Percentiles rank a stretch among this genome's conserved stretches.
phyloP scores from a whole-genome alignment of 2,888 invertebrate species.

The Eueremaeus valkanovi region DNA sequence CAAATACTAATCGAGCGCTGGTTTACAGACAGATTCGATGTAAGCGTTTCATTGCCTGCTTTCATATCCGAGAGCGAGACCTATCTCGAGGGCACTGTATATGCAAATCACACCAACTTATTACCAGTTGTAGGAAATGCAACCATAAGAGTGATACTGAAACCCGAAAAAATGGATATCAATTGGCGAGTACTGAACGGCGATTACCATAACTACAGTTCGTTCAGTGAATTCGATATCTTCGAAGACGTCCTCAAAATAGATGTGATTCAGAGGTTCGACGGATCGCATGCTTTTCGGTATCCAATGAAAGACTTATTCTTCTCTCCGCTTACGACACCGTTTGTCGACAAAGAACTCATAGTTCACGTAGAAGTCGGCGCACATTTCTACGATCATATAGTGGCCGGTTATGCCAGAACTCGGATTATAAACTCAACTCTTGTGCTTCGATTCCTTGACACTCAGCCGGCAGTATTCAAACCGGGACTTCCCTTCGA shows the following conservation, averaged over 20 bases:
- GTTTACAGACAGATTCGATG: conserved; percentile 41
- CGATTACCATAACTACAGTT: conserved; percentile 8
- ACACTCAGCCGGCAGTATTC: conserved; percentile 45
- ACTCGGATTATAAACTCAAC: conserved; percentile 46
- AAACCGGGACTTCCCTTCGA: conserved; percentile 48
- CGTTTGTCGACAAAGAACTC: conserved; percentile 46
- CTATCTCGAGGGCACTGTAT: conserved; percentile 44
- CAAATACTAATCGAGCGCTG: conserved; percentile 46
- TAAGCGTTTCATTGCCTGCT: conserved; percentile 44
- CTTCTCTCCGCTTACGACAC: conserved; percentile 40
- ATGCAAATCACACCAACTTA: conserved; percentile 46
- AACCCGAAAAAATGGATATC: conserved; percentile 38
- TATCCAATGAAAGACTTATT: conserved; percentile 43
- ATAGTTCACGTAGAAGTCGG: conserved; percentile 46
- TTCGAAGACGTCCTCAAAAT: conserved; percentile 29
- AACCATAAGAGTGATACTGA: conserved; percentile 49
- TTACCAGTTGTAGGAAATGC: conserved; percentile 51
- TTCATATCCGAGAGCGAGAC: conserved; percentile 47
- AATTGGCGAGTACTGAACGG: conserved; percentile 24
- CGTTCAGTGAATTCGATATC: neutral
- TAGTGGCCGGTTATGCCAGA: conserved; percentile 45
- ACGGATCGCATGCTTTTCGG: conserved; percentile 46
- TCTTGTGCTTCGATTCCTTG: conserved; percentile 46
- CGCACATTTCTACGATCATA: conserved; percentile 46
- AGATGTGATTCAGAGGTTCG: conserved; percentile 42